These are phyloP conservation scores for Hyaena hyaena DNA, from an alignment of 2,113 vertebrate species.

Conservation along the genomic window DNA sequence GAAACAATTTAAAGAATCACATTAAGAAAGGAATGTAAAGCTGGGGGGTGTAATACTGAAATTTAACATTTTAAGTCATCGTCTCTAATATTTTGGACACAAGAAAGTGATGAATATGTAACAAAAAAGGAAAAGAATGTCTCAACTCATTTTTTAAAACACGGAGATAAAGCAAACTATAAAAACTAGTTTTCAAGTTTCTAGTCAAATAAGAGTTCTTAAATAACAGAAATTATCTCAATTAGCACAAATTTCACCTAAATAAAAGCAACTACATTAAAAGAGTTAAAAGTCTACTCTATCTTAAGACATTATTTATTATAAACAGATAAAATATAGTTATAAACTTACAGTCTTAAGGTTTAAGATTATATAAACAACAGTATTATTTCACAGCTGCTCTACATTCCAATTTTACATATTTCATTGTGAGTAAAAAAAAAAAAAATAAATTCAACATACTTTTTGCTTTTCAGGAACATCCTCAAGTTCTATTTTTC, in stretches of 20 bases:
- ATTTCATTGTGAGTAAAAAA: background rate
- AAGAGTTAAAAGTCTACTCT: background rate
- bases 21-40: conserved; percentile 38
- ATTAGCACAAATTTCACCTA: conserved; percentile 36
- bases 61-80: conserved; percentile 1
- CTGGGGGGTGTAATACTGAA: background rate
- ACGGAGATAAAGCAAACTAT: background rate
- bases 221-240: conserved; percentile 44
- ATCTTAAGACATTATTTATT: background rate
- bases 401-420: background rate
- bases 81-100: background rate
- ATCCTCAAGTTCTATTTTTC: conserved; percentile 68
- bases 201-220: conserved; percentile 2
- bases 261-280: background rate
- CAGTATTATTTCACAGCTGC: background rate
- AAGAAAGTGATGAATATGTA: background rate
- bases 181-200: conserved; percentile 40
- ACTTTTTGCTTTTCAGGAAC: conserved; percentile 78
- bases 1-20: conserved; percentile 28
- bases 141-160: background rate
- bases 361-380: conserved; percentile 7
- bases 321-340: background rate
- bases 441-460: conserved; percentile 49
- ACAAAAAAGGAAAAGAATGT: background rate
- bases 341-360: background rate